Percentiles rank a stretch among this genome's conserved stretches.
Evolutionary conservation across 1,140 invertebrate genomes (phyloP).

Genomic region (Apolygus lucorum): DNA sequence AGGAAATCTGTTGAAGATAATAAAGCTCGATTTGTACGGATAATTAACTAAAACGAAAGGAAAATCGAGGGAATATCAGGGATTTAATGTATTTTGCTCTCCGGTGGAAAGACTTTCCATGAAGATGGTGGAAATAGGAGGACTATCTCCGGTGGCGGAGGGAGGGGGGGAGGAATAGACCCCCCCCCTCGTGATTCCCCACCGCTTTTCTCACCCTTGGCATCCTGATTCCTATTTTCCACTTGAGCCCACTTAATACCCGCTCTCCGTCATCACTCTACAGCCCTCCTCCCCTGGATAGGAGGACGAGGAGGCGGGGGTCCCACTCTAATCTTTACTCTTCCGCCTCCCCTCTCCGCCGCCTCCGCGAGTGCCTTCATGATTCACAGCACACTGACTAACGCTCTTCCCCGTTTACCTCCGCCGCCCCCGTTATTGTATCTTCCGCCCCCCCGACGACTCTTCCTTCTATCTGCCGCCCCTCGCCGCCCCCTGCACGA

Average conservation of each 20-base stretch:
- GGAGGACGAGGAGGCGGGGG: no score
- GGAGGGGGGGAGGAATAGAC: neutral
- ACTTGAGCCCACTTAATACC: slow-evolving; percentile 21
- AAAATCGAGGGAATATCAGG: slow-evolving; percentile 21
- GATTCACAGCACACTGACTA: slow-evolving; percentile 13
- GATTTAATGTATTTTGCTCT: slow-evolving; percentile 22
- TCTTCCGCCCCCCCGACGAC: neutral
- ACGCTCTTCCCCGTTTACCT: neutral
- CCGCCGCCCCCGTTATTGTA: neutral
- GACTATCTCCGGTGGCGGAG: neutral
- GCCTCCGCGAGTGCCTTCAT: neutral
- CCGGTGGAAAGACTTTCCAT: neutral
- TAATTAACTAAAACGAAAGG: slow-evolving; percentile 22
- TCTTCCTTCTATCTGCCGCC: neutral
- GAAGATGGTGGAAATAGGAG: neutral
- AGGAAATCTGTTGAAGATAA: no score
- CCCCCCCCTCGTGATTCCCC: neutral
- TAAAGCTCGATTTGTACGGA: no score
- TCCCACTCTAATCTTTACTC: neutral
- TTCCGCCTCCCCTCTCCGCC: neutral
- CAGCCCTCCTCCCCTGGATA: slow-evolving; percentile 8
- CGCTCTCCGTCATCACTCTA: slow-evolving; percentile 3
- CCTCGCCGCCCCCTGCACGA: no score
- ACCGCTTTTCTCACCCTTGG: neutral
- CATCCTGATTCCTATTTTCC: slow-evolving; percentile 24